These are phyloP conservation scores for Ataeniobius toweri DNA, from an alignment of 2,797 vertebrate genomes.

Conservation along the genomic window DNA sequence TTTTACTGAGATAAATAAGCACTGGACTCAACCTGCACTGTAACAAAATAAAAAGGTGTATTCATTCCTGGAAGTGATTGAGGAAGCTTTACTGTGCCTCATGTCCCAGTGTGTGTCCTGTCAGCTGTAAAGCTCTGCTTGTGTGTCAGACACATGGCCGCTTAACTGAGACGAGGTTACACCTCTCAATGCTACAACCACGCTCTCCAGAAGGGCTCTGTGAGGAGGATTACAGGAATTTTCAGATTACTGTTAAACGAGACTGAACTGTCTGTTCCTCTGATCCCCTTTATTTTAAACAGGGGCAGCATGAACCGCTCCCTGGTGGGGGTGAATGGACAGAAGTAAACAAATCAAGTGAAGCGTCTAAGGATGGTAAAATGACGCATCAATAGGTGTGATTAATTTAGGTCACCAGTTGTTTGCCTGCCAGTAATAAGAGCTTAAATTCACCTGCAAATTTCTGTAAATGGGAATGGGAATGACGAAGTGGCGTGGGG, in stretches of 20 bases:
- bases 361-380: neutral
- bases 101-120: conserved; percentile 71
- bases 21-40: conserved; percentile 56
- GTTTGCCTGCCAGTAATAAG: neutral
- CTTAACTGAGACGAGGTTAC: conserved; percentile 65
- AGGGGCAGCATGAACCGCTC: conserved; percentile 18
- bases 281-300: conserved; percentile 66
- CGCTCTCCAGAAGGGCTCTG: conserved; percentile 69
- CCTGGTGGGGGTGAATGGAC: conserved; percentile 10
- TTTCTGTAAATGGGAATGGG: neutral
- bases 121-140: conserved; percentile 70
- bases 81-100: conserved; percentile 8
- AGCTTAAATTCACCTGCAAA: neutral
- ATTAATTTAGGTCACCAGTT: neutral
- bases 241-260: conserved; percentile 79
- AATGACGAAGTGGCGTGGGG: conserved; percentile 12
- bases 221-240: conserved; percentile 78
- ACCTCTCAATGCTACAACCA: conserved; percentile 58
- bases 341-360: neutral
- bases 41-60: conserved; percentile 16
- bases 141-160: conserved; percentile 76
- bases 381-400: neutral
- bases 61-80: neutral
- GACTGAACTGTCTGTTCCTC: conserved; percentile 72
- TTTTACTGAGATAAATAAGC: conserved; percentile 49